Percentiles rank a stretch among this genome's conserved stretches.
phyloP scores from a whole-genome alignment of 1,140 invertebrate species.

The Drosophila seguyi region DNA sequence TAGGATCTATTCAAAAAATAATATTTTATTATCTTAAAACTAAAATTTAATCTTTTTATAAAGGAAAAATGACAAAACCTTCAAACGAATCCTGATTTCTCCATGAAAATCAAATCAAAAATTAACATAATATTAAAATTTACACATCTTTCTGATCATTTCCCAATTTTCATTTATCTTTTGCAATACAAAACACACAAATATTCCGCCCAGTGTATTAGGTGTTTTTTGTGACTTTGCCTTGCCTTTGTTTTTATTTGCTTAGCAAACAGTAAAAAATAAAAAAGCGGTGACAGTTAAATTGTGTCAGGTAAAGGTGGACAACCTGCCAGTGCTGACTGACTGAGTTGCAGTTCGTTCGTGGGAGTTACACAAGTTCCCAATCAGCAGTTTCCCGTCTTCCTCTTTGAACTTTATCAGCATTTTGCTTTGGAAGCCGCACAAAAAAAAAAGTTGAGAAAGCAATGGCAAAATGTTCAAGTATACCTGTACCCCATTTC shows the following conservation, averaged over 20 bases:
- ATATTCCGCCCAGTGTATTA: not conserved
- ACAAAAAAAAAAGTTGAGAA: not conserved
- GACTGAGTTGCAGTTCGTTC: conserved; percentile 15
- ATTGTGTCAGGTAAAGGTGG: conserved; percentile 49
- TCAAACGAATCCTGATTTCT: too few relatives aligned
- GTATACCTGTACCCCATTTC: conserved; percentile 2
- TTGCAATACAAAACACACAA: not conserved
- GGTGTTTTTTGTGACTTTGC: conserved; percentile 12
- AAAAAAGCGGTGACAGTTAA: conserved; percentile 23
- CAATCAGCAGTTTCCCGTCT: conserved; percentile 15
- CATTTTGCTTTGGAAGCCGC: not conserved
- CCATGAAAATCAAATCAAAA: not conserved
- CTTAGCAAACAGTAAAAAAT: conserved; percentile 23
- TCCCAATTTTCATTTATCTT: not conserved
- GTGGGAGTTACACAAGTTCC: conserved; percentile 35
- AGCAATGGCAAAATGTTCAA: not conserved
- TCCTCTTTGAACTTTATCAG: conserved; percentile 24
- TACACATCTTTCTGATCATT: not conserved
- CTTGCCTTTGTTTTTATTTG: conserved; percentile 43
- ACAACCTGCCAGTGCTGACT: conserved; percentile 35
- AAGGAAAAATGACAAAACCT: too few relatives aligned
- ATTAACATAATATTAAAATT: not conserved
- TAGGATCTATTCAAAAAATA: too few relatives aligned
- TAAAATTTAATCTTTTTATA: too few relatives aligned
- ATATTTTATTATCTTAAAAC: too few relatives aligned